These are phyloP conservation scores for Platalea minor DNA, from an alignment of 2,797 vertebrate genomes.

Conservation along the genomic window DNA sequence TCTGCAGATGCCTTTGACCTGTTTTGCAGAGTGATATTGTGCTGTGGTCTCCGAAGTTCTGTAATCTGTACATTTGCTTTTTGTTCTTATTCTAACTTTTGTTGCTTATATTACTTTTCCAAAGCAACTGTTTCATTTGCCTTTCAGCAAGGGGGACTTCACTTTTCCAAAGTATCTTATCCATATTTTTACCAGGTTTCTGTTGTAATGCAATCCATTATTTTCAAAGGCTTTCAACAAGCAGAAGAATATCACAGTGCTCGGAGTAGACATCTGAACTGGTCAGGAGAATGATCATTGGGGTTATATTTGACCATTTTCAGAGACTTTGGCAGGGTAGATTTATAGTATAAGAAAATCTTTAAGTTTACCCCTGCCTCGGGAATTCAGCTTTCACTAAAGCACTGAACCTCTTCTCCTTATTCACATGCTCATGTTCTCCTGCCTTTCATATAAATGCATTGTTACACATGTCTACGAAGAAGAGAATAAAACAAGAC, in stretches of 20 bases:
- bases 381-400: neutral
- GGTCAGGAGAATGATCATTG: neutral
- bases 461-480: neutral
- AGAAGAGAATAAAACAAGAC: neutral
- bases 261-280: neutral
- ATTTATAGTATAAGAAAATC: neutral
- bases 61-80: neutral
- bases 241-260: neutral
- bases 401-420: neutral
- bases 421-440: neutral
- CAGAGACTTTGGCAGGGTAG: neutral
- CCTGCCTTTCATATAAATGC: neutral
- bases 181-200: neutral
- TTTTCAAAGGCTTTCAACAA: constrained; percentile 1
- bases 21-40: neutral
- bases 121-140: neutral
- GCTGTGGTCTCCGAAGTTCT: neutral
- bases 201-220: neutral
- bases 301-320: neutral
- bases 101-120: neutral
- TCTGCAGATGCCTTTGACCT: neutral
- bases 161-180: neutral
- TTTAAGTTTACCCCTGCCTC: neutral
- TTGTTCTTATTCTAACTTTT: neutral
- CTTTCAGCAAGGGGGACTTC: neutral